Evolutionary conservation across 2,113 vertebrate species (phyloP), one percentile per base, ranked within the genome.

Genomic region (Lutjanus erythropterus): DNA sequence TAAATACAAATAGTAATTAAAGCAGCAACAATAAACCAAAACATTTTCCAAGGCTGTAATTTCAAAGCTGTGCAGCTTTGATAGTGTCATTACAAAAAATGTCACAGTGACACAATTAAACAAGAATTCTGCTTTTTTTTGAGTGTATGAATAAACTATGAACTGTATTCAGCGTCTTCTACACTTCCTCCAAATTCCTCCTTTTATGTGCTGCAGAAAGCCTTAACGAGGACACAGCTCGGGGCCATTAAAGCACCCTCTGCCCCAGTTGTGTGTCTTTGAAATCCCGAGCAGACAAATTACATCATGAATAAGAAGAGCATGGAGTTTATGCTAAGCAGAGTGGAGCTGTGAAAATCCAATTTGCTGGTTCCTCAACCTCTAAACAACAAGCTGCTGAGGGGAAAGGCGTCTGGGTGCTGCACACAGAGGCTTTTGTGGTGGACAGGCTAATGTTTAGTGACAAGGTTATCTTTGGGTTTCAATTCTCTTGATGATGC

Each of bases 221-320:
- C 67, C 44, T 14, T 31, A 42, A 66, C 29, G 42, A 72, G 69
- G 52, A 42, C 60, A 3, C 35, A 0, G 55, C 69, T 21, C 23
- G 0, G 15, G 69, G 69, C 33, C 64, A 12, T 12, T 10, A 19
- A 58, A 31, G 19, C 46, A 33, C 10, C 44, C 60, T 41, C 44
- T 67, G 66, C 42, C 59, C 56, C 78, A 56, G 55, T 37, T 37
- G 78, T 44, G 60, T 67, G 53, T 49, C 53, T 77, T 65, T 81
- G 56, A 81, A 69, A 37, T 35, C 70, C 39, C 3, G 5, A 47
- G 69, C 78, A 73, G 49, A 37, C 79, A 61, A 42, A 73, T 86
- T 52, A 72, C 64, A 83, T 53, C 46, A 53, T 61, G 55, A 81
- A 62, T 56, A 75, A 71, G 47, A 71, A 25, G 42, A 62, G 29